Percentiles rank a stretch among this genome's conserved stretches.
These are phyloP conservation scores for Oncorhynchus masou DNA, from an alignment of 2,113 vertebrate species.

Conservation along the genomic window DNA sequence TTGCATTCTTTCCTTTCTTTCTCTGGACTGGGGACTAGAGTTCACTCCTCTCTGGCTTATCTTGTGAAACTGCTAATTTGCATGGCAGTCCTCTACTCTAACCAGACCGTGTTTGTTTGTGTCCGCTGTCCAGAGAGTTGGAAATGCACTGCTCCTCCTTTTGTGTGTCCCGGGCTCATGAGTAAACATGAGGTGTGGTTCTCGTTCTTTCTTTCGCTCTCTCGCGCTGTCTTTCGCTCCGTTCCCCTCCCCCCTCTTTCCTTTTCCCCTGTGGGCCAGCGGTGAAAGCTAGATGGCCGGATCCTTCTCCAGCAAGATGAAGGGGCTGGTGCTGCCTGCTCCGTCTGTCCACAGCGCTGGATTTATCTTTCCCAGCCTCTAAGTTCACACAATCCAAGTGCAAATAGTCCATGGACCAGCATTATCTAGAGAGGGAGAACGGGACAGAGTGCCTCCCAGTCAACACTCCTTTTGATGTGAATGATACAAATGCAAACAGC, in stretches of 20 bases:
- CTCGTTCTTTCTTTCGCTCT: background rate
- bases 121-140: background rate
- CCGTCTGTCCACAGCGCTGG: slow-evolving; percentile 37
- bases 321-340: slow-evolving; percentile 32
- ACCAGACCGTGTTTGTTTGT: slow-evolving; percentile 33
- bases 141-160: background rate
- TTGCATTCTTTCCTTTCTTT: slow-evolving; percentile 15
- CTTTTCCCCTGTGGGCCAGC: slow-evolving; percentile 1
- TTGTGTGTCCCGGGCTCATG: slow-evolving; percentile 13
- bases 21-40: slow-evolving; percentile 1
- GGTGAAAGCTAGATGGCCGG: slow-evolving; percentile 3
- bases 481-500: slow-evolving; percentile 9
- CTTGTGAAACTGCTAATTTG: slow-evolving; percentile 42
- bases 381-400: slow-evolving; percentile 55
- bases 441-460: background rate
- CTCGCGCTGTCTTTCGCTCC: background rate
- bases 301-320: slow-evolving; percentile 39
- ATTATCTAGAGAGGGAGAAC: slow-evolving; percentile 19
- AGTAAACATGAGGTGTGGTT: slow-evolving; percentile 50
- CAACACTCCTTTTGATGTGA: background rate
- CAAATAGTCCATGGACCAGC: slow-evolving; percentile 30
- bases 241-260: background rate
- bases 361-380: slow-evolving; percentile 55
- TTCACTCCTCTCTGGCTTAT: background rate
- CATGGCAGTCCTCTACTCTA: slow-evolving; percentile 26